Evolutionary conservation across 1,140 invertebrate species (phyloP), one percentile per base, ranked within the genome.

Genomic region (Phocides pigmalion): DNA sequence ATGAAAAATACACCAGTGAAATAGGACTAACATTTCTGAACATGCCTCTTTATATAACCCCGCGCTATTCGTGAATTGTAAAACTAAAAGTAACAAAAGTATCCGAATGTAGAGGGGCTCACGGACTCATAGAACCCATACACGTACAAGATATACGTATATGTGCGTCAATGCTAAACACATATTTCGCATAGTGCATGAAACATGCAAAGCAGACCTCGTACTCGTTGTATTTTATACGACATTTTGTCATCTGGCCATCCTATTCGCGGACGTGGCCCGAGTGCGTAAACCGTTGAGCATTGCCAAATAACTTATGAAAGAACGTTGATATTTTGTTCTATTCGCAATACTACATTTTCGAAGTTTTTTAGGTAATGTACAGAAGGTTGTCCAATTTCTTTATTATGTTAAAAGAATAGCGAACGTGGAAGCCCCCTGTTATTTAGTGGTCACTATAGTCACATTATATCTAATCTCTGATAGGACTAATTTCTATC

Each of bases 181-280:
- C 70, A 81, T 79, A 80, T 72, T 77, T 84, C 75, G 63, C 70
- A 74, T 75, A 68, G 70, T 78, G 69, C 74, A 86, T 82, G 74
- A 84, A 83, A 84, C 70, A 86, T 84, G 79, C 79, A 84, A 79
- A 75, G 58, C 68, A 66, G 66, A 58, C 56, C 70, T 49, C 65
- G 72, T 74, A 32, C 66, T 72, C 51, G 62, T 75, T 76, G 82
- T 83, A 81, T 82, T 87, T 87, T 80, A 87, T 86, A 72, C 76
- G 75, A 79, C 71, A 83, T 84, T 84, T 87, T 87, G 84, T 84
- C 84, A 87, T 87, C 81, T 83, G 81, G 71, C 74, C 74, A 71
- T 72, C 74, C 71, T 58, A 64, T 64, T 59, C 64, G 66, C 58
- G 72, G 64, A 83, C 83, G 83, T 86, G 83, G 72, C 51, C 44